Percentiles rank a stretch among this genome's conserved stretches.
These are phyloP conservation scores for Leptinotarsa defecta DNA, from an alignment of 1,140 invertebrate genomes.

Conservation along the genomic window DNA sequence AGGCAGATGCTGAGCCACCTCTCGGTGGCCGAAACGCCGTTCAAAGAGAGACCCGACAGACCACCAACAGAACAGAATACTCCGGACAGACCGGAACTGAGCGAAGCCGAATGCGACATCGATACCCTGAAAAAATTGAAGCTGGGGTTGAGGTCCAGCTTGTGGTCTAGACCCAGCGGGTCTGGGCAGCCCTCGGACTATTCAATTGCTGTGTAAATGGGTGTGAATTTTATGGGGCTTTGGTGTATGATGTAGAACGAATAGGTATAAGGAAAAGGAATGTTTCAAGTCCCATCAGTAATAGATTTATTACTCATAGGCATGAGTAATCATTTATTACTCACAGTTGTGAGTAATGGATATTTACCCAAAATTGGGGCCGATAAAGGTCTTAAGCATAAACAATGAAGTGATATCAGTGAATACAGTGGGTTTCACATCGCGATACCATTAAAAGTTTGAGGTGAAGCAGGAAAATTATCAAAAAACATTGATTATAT, in stretches of 20 bases:
- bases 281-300: no score
- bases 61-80: constrained; percentile 36
- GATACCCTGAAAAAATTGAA: constrained; percentile 78
- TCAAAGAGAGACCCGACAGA: constrained; percentile 56
- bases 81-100: constrained; percentile 63
- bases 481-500: no score
- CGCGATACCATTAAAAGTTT: no score
- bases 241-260: not conserved
- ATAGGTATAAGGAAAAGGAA: no score
- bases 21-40: constrained; percentile 66
- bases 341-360: no score
- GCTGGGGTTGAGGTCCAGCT: constrained; percentile 69
- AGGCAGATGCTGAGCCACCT: constrained; percentile 62
- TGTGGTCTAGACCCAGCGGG: constrained; percentile 70
- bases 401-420: no score
- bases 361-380: no score
- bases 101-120: constrained; percentile 75
- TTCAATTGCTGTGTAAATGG: constrained; percentile 67
- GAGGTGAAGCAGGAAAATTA: no score
- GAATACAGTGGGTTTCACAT: no score
- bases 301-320: no score
- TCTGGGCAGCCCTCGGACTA: constrained; percentile 66
- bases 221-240: not conserved
- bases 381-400: no score
- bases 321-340: no score